A percentile compares a stretch with the other conserved stretches of the same genome.
These are phyloP conservation scores for Orthonychiurus folsomi DNA, from an alignment of 2,888 invertebrate species.

Conservation along the genomic window DNA sequence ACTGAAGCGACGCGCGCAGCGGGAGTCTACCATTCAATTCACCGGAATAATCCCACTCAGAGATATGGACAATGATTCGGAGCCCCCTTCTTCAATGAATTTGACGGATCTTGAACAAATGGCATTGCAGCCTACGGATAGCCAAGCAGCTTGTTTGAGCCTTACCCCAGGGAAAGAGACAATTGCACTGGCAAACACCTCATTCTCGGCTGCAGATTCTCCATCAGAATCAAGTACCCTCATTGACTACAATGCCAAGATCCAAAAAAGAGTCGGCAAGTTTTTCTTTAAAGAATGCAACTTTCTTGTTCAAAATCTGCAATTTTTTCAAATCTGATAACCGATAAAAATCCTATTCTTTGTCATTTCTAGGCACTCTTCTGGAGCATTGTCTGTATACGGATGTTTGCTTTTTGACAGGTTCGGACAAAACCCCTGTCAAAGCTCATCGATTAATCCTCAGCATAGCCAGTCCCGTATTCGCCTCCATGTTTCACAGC, in stretches of 20 bases:
- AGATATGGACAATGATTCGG: background rate
- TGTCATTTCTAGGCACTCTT: constrained; percentile 25
- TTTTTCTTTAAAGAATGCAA: background rate
- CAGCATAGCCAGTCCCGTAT: constrained; percentile 32
- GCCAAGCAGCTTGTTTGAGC: background rate
- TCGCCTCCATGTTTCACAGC: constrained; percentile 35
- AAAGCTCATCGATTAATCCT: constrained; percentile 31
- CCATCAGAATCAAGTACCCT: background rate
- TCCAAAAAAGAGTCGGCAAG: background rate
- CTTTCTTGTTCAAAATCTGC: background rate
- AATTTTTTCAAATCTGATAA: background rate
- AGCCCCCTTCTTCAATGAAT: background rate
- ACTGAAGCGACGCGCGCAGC: background rate
- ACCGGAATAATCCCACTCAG: too few species aligned
- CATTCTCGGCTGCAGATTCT: background rate
- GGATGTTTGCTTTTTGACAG: constrained; percentile 31
- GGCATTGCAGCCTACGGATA: background rate
- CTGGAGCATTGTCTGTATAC: constrained; percentile 29
- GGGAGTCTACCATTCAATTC: background rate
- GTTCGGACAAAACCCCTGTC: constrained; percentile 17
- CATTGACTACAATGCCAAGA: background rate
- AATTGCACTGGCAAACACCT: background rate
- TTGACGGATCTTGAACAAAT: background rate
- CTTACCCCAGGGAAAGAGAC: background rate
- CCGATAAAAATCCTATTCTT: too few species aligned